Evolutionary conservation across 2,797 vertebrate species (phyloP).

Genomic region (Lutjanus campechanus): DNA sequence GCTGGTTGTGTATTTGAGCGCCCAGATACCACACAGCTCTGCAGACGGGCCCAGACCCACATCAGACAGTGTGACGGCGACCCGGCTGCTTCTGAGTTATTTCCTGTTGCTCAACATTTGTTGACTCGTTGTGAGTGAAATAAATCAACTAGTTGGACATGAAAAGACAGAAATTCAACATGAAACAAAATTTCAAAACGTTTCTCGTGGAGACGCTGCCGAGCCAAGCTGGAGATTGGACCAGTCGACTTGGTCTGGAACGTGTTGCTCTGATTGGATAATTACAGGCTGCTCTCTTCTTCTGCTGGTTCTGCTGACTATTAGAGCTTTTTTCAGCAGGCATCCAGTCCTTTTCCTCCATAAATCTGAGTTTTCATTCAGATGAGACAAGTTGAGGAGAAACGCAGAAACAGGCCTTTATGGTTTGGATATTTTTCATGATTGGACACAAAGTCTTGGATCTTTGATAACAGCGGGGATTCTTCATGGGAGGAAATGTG

Average conservation of each 20-base stretch:
- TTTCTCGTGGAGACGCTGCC: background rate
- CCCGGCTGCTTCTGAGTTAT: slow-evolving; percentile 1
- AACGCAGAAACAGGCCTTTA: background rate
- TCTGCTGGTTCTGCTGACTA: background rate
- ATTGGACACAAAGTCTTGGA: background rate
- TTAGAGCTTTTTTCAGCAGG: background rate
- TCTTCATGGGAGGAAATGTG: slow-evolving; percentile 27
- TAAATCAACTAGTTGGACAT: background rate
- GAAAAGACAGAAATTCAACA: background rate
- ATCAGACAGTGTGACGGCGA: background rate
- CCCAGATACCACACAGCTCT: slow-evolving; percentile 3
- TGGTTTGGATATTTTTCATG: background rate
- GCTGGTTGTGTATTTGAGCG: background rate
- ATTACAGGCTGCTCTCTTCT: background rate
- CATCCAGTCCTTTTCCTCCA: background rate
- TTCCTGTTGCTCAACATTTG: slow-evolving; percentile 33
- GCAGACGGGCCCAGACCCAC: slow-evolving; percentile 2
- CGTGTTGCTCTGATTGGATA: slow-evolving; percentile 13
- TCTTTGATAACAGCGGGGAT: background rate
- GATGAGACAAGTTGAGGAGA: too few relatives aligned
- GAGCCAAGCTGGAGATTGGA: slow-evolving; percentile 7
- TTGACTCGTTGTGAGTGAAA: slow-evolving; percentile 16
- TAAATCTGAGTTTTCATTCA: background rate
- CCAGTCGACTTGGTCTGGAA: background rate
- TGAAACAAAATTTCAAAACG: background rate